Conservation (phyloP, 2,888 invertebrate species). For the Drosophila fungiperda region DNA sequence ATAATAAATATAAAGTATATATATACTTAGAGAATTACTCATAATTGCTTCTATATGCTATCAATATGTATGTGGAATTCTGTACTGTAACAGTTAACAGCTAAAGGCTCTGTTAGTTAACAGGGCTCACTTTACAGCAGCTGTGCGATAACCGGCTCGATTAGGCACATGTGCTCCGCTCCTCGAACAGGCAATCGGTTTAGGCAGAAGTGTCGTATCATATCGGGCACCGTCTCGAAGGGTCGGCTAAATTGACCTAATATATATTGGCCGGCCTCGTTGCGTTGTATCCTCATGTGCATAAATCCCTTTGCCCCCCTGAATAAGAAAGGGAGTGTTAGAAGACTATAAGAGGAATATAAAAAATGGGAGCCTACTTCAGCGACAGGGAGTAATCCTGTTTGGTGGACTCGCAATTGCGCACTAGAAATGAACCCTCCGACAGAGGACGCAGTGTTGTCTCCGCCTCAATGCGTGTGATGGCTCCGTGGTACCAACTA, state of each 20-base stretch:
- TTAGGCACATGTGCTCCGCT: slow-evolving; percentile 97
- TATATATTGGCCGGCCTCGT: slow-evolving; percentile 92
- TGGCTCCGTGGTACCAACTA: slow-evolving; percentile 98
- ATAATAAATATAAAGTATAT: slow-evolving; percentile 36
- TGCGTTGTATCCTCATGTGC: slow-evolving; percentile 97
- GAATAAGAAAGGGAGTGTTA: slow-evolving; percentile 52
- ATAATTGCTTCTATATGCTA: slow-evolving; percentile 47
- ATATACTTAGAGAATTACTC: slow-evolving; percentile 31
- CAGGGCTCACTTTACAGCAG: slow-evolving; percentile 86
- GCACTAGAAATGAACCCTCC: slow-evolving; percentile 97
- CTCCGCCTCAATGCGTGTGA: slow-evolving; percentile 96
- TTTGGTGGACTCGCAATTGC: slow-evolving; percentile 97
- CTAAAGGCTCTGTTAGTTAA: slow-evolving; percentile 21
- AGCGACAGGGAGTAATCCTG: slow-evolving; percentile 97
- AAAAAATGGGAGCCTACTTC: slow-evolving; percentile 90
- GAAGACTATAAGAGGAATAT: neutral
- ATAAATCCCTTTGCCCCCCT: slow-evolving; percentile 98
- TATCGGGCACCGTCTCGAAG: slow-evolving; percentile 96
- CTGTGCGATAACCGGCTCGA: slow-evolving; percentile 95
- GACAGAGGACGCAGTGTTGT: slow-evolving; percentile 91
- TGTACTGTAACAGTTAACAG: slow-evolving; percentile 25
- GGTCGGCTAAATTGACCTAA: slow-evolving; percentile 97
- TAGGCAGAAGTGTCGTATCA: slow-evolving; percentile 96
- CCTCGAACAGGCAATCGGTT: slow-evolving; percentile 97
- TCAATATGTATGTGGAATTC: slow-evolving; percentile 69